Evolutionary conservation across 1,140 invertebrate genomes (phyloP), one percentile per base, ranked within the genome.

Genomic region (Drosophila pseudoobscura): DNA sequence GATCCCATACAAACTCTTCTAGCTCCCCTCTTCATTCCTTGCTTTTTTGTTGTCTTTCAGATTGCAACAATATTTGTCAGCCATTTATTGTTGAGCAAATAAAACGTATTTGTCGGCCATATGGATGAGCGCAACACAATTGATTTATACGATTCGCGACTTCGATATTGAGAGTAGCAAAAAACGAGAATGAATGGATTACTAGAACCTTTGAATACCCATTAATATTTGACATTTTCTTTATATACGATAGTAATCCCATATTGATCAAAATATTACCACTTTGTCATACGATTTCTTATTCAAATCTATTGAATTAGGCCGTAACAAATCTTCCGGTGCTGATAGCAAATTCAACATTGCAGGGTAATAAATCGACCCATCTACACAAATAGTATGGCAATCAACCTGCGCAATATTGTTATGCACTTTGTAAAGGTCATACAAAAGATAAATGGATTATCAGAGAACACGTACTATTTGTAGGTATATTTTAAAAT

Each of bases 81-180:
- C 51, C 57, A 64, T 73, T 80, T 68, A 70, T 77, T 87, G 71
- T 66, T 69, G 66, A 46, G 56, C 71, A 88, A 87, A 87, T 74
- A 87, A 68, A 71, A 53, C 50, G 74, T 56, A 63, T 75, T 73
- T 73, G 49, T 55, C 55, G 60, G 51, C 72, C 80, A 84, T 87
- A 80, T 87, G 77, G 78, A 57, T 35, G 52, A 59, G 41, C 52
- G 51, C 49, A 69, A 57, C 66, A 49, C 66, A 87, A 80, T 87
- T 87, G 82, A 77, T 80, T 84, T 73, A 73, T 66, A 55, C 52
- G 54, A 59, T 53, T 57, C 13, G 56, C 52, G 50, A 64, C 39
- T 39, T 31, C 39, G 49, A 26, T 64, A 64, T 64, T 60, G 44
- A 53, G 65, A 47, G 17, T 44, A 29, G 31, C 20, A 66, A 53